A percentile compares a stretch with the other conserved stretches of the same genome.
phyloP scores from a whole-genome alignment of 2,113 vertebrate species.

The Oreochromis tanganicae region DNA sequence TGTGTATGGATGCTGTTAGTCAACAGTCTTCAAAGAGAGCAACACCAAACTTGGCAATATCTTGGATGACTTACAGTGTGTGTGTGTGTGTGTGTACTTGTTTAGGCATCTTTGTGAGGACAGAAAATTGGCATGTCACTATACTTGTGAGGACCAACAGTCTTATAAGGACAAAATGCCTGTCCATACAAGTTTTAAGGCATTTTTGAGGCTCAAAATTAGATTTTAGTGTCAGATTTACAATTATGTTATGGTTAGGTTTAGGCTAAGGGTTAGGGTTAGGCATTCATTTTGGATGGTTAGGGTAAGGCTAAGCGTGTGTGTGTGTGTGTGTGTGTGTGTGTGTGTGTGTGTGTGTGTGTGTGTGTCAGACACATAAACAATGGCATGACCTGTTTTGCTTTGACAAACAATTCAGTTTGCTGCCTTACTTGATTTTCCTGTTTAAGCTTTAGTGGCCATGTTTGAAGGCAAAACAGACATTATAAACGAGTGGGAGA shows the following conservation, averaged over 20 bases:
- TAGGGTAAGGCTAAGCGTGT: not conserved
- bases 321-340: too few species aligned
- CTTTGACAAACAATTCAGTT: not conserved
- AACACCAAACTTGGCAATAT: not conserved
- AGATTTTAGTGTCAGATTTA: not conserved
- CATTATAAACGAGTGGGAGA: not conserved
- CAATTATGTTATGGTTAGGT: not conserved
- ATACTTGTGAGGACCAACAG: not conserved
- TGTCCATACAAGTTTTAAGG: not conserved
- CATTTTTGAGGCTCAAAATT: not conserved
- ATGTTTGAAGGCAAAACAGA: not conserved
- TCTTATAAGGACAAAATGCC: not conserved
- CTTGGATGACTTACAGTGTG: not conserved
- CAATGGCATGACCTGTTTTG: constrained; percentile 9
- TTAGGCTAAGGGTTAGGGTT: not conserved
- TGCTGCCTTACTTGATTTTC: constrained; percentile 28
- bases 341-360: not conserved
- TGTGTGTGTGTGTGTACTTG: not conserved
- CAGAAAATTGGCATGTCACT: not conserved
- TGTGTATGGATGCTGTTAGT: not conserved
- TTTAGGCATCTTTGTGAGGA: not conserved
- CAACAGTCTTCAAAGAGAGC: not conserved
- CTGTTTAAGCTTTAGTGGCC: constrained; percentile 1
- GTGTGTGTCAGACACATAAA: not conserved
- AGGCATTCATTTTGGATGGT: not conserved